A percentile compares a stretch with the other conserved stretches of the same genome.
Conservation (phyloP, 1,140 invertebrate genomes). For the Drosophila quadrilineata region DNA sequence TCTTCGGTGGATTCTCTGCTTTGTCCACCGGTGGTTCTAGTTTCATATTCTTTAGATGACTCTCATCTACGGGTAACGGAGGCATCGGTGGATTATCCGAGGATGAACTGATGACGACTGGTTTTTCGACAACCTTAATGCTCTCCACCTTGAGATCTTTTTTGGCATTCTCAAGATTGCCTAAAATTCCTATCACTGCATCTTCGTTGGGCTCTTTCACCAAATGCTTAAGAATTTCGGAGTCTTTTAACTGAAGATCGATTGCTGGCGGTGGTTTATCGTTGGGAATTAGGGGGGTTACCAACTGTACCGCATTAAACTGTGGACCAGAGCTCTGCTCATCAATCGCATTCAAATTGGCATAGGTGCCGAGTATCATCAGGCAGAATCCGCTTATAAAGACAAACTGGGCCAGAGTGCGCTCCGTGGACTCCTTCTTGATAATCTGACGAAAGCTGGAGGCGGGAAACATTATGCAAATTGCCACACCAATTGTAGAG, state of each 20-base stretch:
- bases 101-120: slow-evolving; percentile 6
- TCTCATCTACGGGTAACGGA: slow-evolving; percentile 65
- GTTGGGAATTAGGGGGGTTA: slow-evolving; percentile 65
- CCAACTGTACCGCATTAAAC: slow-evolving; percentile 45
- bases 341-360: slow-evolving; percentile 90
- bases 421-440: slow-evolving; percentile 88
- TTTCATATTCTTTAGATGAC: slow-evolving; percentile 33
- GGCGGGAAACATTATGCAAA: slow-evolving; percentile 95
- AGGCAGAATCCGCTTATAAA: slow-evolving; percentile 89
- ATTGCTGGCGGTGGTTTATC: slow-evolving; percentile 40
- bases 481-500: slow-evolving; percentile 96
- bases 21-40: slow-evolving; percentile 7
- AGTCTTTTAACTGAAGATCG: slow-evolving; percentile 43
- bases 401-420: slow-evolving; percentile 87
- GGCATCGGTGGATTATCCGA: slow-evolving; percentile 59
- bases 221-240: slow-evolving; percentile 51
- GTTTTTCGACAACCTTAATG: slow-evolving; percentile 25
- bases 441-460: slow-evolving; percentile 88
- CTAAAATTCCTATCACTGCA: slow-evolving; percentile 20
- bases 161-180: slow-evolving; percentile 31
- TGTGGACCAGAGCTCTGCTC: slow-evolving; percentile 81
- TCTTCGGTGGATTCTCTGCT: neutral
- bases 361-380: slow-evolving; percentile 93
- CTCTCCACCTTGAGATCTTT: slow-evolving; percentile 1
- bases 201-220: slow-evolving; percentile 19